Conservation (phyloP, 2,888 invertebrate species). For the Eumerus sabulonum region DNA sequence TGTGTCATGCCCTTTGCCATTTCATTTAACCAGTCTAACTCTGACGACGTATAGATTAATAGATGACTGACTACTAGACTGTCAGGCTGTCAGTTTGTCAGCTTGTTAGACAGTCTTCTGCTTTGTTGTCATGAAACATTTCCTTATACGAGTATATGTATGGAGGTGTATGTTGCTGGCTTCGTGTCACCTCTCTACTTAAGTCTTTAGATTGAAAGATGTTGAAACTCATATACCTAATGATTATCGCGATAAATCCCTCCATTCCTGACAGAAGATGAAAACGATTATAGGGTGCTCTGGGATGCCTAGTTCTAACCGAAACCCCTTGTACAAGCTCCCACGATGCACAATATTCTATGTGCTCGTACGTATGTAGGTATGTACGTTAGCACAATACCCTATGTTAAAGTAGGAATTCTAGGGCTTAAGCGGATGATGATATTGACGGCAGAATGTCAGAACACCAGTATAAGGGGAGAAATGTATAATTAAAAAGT, state of each 20-base stretch:
- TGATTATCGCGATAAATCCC: conserved; percentile 66
- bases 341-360: neutral
- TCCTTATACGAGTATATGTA: no score
- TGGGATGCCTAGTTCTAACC: conserved; percentile 8
- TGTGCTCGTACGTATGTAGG: conserved; percentile 1
- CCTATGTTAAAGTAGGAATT: conserved; percentile 63
- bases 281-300: conserved; percentile 47
- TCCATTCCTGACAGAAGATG: conserved; percentile 36
- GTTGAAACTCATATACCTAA: conserved; percentile 65
- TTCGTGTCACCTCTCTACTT: conserved; percentile 54
- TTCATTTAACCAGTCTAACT: conserved; percentile 57
- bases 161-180: no score
- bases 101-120: neutral
- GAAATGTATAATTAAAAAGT: conserved; percentile 61
- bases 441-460: conserved; percentile 54
- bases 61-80: conserved; percentile 59
- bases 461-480: conserved; percentile 3
- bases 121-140: neutral
- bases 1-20: conserved; percentile 60
- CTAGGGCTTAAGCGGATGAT: conserved; percentile 55
- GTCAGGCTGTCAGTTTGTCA: conserved; percentile 19
- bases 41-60: conserved; percentile 56
- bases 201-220: conserved; percentile 61
- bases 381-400: conserved; percentile 39
- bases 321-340: neutral